These are phyloP conservation scores for Lepidochrysops patricia DNA, from an alignment of 2,888 invertebrate species.

Conservation along the genomic window DNA sequence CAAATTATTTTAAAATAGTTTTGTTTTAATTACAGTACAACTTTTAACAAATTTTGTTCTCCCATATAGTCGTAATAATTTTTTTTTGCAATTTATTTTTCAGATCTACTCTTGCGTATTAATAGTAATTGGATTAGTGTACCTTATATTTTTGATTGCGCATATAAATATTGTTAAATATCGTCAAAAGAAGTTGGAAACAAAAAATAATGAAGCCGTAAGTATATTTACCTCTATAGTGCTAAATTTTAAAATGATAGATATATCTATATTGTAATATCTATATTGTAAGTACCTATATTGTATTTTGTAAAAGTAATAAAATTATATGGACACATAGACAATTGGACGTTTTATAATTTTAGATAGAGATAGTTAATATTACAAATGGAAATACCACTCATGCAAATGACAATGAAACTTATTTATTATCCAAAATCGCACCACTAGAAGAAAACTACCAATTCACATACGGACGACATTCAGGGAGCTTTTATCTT, in stretches of 20 bases:
- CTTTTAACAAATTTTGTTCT: too few species aligned
- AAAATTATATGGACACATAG: too few species aligned
- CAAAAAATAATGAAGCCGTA: background rate
- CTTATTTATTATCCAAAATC: background rate
- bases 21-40: too few species aligned
- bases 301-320: too few species aligned
- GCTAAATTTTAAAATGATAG: too few species aligned
- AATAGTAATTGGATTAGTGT: conserved; percentile 6
- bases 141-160: conserved; percentile 8
- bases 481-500: conserved; percentile 10
- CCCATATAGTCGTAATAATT: too few species aligned
- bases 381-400: background rate
- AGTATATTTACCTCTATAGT: too few species aligned
- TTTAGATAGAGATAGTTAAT: background rate
- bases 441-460: background rate
- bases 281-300: too few species aligned
- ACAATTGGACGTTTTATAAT: background rate
- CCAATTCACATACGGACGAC: conserved; percentile 6
- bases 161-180: conserved; percentile 9
- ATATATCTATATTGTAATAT: too few species aligned
- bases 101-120: background rate
- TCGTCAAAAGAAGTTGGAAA: background rate
- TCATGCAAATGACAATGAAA: background rate
- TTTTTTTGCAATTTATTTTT: background rate
- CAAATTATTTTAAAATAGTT: too few species aligned